Conservation (phyloP, 2,113 vertebrate species). For the Paramisgurnus dabryanus region DNA sequence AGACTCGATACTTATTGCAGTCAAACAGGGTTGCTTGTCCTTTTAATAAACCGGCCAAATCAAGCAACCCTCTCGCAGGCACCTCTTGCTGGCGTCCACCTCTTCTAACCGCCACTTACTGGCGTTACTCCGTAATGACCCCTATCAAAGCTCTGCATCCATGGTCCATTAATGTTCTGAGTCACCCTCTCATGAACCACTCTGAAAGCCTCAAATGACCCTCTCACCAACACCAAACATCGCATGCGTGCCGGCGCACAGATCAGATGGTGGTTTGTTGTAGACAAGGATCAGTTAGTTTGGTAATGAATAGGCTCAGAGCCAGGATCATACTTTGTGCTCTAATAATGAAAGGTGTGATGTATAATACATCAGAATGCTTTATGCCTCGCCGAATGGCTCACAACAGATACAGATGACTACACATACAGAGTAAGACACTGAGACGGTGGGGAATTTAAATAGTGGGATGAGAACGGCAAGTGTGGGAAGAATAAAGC, state of each 20-base stretch:
- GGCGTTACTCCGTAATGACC: constrained; percentile 21
- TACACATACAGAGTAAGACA: constrained; percentile 2
- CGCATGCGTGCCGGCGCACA: not conserved
- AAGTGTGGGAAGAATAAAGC: constrained; percentile 15
- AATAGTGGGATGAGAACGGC: constrained; percentile 29
- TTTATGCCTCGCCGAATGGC: constrained; percentile 16
- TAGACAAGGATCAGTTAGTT: not conserved
- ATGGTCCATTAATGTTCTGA: constrained; percentile 29
- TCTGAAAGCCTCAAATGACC: constrained; percentile 39
- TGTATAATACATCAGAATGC: constrained; percentile 43
- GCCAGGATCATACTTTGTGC: constrained; percentile 26
- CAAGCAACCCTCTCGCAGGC: constrained; percentile 13
- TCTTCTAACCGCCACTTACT: constrained; percentile 36
- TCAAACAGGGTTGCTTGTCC: constrained; percentile 11
- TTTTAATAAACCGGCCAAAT: constrained; percentile 33
- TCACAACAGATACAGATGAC: not conserved
- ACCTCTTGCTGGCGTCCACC: constrained; percentile 15
- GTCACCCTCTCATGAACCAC: constrained; percentile 28
- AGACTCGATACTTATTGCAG: not conserved
- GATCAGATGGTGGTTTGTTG: constrained; percentile 14
- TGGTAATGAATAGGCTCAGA: constrained; percentile 23
- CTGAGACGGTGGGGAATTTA: constrained; percentile 38
- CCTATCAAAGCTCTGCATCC: constrained; percentile 8
- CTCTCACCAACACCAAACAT: constrained; percentile 10
- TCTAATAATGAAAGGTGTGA: constrained; percentile 34